Percentiles rank a stretch among this genome's conserved stretches.
phyloP scores from a whole-genome alignment of 2,113 vertebrate genomes.

The Tupaia chinensis region DNA sequence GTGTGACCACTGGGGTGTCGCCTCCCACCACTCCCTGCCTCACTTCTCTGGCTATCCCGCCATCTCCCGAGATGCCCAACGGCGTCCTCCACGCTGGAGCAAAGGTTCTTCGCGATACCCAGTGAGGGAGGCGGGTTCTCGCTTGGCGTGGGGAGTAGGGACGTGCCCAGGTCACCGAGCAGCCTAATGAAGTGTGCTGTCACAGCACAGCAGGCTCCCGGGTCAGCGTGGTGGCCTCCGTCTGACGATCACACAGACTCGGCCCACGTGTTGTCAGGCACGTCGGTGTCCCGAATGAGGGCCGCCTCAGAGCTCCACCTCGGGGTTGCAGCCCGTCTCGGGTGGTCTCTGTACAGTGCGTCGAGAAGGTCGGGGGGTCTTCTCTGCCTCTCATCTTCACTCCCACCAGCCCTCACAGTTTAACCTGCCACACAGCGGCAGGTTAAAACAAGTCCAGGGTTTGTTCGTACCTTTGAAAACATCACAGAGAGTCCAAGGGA shows the following conservation, averaged over 20 bases:
- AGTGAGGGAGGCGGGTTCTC: fast-evolving
- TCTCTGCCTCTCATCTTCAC: neutral
- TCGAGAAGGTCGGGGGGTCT: neutral
- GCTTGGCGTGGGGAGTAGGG: neutral
- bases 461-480: slow-evolving; percentile 54
- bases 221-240: too few species aligned
- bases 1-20: neutral
- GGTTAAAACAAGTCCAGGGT: neutral
- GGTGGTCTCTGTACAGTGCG: neutral
- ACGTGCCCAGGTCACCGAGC: fast-evolving
- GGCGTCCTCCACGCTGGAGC: fast-evolving
- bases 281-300: neutral
- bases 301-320: neutral
- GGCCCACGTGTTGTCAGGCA: fast-evolving
- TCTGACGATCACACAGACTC: fast-evolving
- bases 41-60: neutral
- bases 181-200: fast-evolving
- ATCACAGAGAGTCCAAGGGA: slow-evolving; percentile 33
- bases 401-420: neutral
- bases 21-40: too few species aligned
- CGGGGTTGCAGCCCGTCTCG: fast-evolving
- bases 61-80: neutral
- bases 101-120: neutral
- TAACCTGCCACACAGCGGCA: neutral
- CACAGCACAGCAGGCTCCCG: fast-evolving